Conservation (phyloP, 2,113 vertebrate species). For the Drymodes brunneopygia region DNA sequence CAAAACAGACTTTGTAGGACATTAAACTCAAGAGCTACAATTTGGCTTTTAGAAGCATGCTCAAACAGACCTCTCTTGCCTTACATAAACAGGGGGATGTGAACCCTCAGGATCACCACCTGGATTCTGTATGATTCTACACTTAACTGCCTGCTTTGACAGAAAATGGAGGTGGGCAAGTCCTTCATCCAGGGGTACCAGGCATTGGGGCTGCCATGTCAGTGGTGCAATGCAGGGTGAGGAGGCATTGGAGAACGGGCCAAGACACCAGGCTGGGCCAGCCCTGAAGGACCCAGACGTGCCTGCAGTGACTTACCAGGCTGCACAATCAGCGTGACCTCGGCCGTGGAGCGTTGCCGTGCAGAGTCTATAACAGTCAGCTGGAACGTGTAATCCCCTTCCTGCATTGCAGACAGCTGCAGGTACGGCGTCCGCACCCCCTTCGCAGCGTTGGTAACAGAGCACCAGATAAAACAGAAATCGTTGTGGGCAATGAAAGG, state of each 20-base stretch:
- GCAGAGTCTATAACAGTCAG: constrained; percentile 77
- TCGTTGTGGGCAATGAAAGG: neutral
- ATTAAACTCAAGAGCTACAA: neutral
- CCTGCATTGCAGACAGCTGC: constrained; percentile 74
- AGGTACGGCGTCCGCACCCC: constrained; percentile 72
- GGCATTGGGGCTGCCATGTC: neutral
- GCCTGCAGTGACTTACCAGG: constrained; percentile 67
- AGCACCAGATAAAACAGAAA: fast-evolving
- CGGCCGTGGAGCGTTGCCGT: constrained; percentile 68
- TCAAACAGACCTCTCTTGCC: neutral
- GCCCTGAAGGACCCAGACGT: neutral
- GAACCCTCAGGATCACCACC: neutral
- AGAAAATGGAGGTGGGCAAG: neutral
- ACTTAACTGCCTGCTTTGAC: neutral
- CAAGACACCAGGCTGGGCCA: neutral
- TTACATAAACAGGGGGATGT: neutral
- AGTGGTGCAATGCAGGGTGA: neutral
- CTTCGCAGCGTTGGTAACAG: neutral
- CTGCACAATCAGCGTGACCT: constrained; percentile 72
- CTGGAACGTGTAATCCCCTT: constrained; percentile 77
- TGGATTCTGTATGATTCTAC: neutral
- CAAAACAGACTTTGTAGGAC: neutral
- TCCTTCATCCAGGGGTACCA: neutral
- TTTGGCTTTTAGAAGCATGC: neutral
- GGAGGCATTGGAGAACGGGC: neutral